phyloP scores from a whole-genome alignment of 2,888 invertebrate species.

The Yponomeuta malinellus region DNA sequence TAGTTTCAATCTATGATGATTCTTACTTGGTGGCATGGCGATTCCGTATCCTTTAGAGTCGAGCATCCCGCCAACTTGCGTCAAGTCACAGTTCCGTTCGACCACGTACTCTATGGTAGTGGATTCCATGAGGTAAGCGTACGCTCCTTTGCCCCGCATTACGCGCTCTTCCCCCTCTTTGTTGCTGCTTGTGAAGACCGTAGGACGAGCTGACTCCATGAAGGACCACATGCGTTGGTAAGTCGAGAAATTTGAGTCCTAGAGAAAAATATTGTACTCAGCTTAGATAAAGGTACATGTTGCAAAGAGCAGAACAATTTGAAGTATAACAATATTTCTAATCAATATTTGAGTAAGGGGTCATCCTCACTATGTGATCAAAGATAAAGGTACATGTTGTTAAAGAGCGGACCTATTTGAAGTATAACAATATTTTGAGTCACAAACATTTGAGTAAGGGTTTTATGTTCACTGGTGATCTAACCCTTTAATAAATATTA shows the following conservation, averaged over 20 bases:
- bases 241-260: slow-evolving; percentile 95
- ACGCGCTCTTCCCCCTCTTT: slow-evolving; percentile 94
- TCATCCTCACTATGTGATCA: too few relatives aligned
- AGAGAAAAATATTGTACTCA: background rate
- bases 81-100: slow-evolving; percentile 91
- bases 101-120: slow-evolving; percentile 96
- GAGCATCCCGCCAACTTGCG: slow-evolving; percentile 92
- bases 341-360: too few relatives aligned
- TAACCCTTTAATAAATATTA: too few relatives aligned
- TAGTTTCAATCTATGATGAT: background rate
- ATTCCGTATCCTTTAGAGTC: slow-evolving; percentile 98
- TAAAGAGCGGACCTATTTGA: background rate
- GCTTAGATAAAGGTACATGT: slow-evolving; percentile 17
- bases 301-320: slow-evolving; percentile 1
- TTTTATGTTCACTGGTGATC: too few relatives aligned
- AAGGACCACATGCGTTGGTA: slow-evolving; percentile 97
- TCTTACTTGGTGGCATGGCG: slow-evolving; percentile 92
- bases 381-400: too few relatives aligned
- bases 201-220: slow-evolving; percentile 92
- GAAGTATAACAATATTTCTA: too few relatives aligned
- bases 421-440: background rate
- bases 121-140: slow-evolving; percentile 98
- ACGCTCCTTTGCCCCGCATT: slow-evolving; percentile 87
- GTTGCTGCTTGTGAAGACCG: slow-evolving; percentile 90
- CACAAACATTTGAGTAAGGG: background rate